Evolutionary conservation across 1,140 invertebrate genomes (phyloP), one percentile per base, ranked within the genome.

Genomic region (Neodiprion pinetum): DNA sequence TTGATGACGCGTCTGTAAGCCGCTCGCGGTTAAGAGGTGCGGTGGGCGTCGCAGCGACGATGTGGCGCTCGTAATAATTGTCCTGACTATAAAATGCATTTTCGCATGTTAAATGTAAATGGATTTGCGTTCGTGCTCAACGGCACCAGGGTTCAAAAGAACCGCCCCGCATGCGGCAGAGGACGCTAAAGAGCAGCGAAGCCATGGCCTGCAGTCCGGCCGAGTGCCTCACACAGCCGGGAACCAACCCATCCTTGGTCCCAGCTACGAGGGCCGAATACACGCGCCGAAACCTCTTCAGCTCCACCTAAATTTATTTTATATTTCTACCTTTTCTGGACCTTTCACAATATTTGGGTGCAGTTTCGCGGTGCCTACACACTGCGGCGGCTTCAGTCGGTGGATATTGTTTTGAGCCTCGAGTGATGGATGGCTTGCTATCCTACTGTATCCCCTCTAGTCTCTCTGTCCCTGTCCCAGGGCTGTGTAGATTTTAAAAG

Each of bases 301-400:
- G 28, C 28, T 40, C 11, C 14, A 21, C 21, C 79, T 77, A 84
- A 86, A 88, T 87, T 87, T 86, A 87, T 87, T 87, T 86, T 83
- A 85, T 84, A 86, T 87, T 86, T 85, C 83, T 87, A 85, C 85
- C 86, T 88, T 88, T 88, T 88, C 86, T 88, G 83, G 87, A 88
- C 86, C 87, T 89, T 89, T 89, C 88, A 89, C 86, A 89, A 89
- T 89, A 89, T 88, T 89, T 89, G 86, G 85, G 78, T 83, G 80
- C 82, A 82, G 84, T 84, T 84, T 85, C 82, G 84, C 83, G 80
- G 79, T 40, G 28, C 72, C 75, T 75, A 77, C 48, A 5, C 71
- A 71, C 71, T 67, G 75, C 77, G 76, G 74, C 71, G 79, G 76
- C 75, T 81, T 77, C 73, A 75, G 77, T 84, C 82, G 85, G 84